Conservation (phyloP, 2,888 invertebrate genomes). For the Meteorus colon region DNA sequence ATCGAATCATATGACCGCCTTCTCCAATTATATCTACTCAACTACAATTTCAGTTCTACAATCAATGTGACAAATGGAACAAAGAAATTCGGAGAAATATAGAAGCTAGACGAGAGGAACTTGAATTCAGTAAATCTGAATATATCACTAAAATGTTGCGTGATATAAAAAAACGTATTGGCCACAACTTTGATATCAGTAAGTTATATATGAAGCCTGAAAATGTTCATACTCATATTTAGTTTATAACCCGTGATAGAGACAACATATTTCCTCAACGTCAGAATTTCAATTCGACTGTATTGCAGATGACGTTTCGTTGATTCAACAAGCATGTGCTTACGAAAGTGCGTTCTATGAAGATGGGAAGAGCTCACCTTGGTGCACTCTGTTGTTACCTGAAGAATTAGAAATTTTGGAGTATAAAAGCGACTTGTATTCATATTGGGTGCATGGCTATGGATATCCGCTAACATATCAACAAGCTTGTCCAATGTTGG, state of each 20-base stretch:
- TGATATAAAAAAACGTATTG: not conserved
- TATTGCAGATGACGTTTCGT: not conserved
- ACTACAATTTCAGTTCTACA: not conserved
- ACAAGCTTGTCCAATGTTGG: slow-evolving; percentile 84
- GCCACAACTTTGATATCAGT: not conserved
- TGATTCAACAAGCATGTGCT: not conserved
- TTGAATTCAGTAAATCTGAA: not conserved
- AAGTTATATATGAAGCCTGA: not conserved
- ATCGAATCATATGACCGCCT: too few relatives aligned
- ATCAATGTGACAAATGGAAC: not conserved
- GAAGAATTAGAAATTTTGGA: slow-evolving; percentile 78
- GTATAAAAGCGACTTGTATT: slow-evolving; percentile 84
- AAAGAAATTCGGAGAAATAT: not conserved
- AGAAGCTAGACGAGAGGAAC: not conserved
- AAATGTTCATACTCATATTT: too few relatives aligned
- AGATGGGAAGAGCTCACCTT: not conserved
- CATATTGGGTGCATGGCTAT: slow-evolving; percentile 89
- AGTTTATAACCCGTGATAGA: too few relatives aligned
- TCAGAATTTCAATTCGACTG: not conserved
- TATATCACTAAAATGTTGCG: not conserved
- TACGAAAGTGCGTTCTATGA: not conserved
- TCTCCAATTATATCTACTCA: too few relatives aligned
- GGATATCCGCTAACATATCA: slow-evolving; percentile 82
- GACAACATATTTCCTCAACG: not conserved
- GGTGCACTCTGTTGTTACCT: not conserved